Evolutionary conservation across 35 echinoderm and acorn worm species (phyloP).

Genomic region (Heliocidaris erythrogramma): DNA sequence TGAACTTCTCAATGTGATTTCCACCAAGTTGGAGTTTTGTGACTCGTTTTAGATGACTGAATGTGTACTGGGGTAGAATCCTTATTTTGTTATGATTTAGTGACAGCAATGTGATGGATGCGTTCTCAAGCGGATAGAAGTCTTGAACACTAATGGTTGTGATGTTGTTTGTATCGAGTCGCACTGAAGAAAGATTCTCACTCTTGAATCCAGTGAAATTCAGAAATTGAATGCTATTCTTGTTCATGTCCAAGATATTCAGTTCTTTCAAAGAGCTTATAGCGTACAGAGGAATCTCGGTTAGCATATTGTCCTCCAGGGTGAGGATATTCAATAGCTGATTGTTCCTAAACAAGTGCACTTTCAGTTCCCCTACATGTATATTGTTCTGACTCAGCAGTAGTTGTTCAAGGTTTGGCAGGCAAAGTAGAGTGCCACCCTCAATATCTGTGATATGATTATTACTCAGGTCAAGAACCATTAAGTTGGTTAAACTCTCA

Average conservation of each 20-base stretch:
- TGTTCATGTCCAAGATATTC: background rate
- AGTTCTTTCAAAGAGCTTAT: background rate
- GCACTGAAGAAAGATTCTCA: background rate
- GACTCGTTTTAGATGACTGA: background rate
- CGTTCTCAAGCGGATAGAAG: background rate
- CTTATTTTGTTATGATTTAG: background rate
- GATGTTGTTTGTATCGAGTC: background rate
- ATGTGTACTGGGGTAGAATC: background rate
- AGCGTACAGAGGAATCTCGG: background rate
- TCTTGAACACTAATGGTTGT: background rate
- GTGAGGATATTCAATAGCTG: background rate
- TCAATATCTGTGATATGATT: background rate
- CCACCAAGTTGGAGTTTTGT: background rate
- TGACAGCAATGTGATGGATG: background rate
- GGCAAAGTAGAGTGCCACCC: background rate
- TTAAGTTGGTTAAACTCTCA: background rate
- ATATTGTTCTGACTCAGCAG: background rate
- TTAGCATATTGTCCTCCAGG: background rate
- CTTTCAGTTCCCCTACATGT: background rate
- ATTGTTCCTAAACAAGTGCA: background rate
- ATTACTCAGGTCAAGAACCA: background rate
- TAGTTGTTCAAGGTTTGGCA: background rate
- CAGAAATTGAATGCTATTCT: background rate
- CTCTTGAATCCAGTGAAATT: background rate
- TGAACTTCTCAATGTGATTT: background rate